Conservation (phyloP, 2,888 invertebrate species). For the Pammene aurita region DNA sequence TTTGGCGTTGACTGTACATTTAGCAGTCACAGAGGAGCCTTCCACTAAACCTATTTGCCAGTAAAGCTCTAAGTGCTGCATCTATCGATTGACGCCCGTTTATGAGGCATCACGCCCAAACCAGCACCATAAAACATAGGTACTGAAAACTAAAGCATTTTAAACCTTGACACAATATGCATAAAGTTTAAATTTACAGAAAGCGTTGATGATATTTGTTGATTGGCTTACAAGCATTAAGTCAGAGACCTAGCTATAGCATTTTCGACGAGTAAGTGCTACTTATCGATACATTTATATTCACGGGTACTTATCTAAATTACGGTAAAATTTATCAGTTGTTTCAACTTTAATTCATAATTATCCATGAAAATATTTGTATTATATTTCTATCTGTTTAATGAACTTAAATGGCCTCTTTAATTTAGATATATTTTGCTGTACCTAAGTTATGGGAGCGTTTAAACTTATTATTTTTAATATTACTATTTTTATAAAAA, state of each 20-base stretch:
- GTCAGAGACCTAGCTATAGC: neutral
- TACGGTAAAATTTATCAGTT: too few species aligned
- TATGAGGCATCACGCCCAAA: conserved; percentile 19
- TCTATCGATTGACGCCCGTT: conserved; percentile 14
- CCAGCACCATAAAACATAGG: neutral
- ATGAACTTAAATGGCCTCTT: too few species aligned
- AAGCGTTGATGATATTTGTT: neutral
- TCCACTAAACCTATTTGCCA: conserved; percentile 10
- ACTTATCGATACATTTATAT: neutral
- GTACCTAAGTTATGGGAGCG: too few species aligned
- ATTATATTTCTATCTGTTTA: too few species aligned
- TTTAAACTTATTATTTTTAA: too few species aligned
- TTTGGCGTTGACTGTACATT: neutral
- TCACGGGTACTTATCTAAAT: too few species aligned
- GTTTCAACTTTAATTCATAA: too few species aligned
- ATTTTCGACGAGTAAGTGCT: neutral
- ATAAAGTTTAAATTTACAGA: neutral
- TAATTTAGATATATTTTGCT: too few species aligned
- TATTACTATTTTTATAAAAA: too few species aligned
- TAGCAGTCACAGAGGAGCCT: neutral
- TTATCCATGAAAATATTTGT: too few species aligned
- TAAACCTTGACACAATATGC: neutral
- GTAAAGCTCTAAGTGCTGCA: conserved; percentile 7
- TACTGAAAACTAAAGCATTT: neutral
- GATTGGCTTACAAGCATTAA: neutral